These are phyloP conservation scores for Pteronotus mesoamericanus DNA, from an alignment of 2,797 vertebrate genomes.

Conservation along the genomic window DNA sequence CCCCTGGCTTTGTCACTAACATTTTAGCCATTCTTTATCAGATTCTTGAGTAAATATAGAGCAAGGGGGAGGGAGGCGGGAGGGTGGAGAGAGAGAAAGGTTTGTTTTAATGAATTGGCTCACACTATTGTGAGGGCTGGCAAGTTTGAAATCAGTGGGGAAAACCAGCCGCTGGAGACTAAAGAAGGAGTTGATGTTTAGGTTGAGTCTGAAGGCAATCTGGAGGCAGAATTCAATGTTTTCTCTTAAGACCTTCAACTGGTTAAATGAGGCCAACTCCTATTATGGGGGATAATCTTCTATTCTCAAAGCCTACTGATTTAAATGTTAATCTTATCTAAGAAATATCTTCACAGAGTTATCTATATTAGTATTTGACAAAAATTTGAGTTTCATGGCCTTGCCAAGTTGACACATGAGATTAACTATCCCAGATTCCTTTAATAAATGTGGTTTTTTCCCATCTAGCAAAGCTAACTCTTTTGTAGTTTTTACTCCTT, in stretches of 20 bases:
- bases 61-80: not conserved
- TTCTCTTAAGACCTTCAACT: not conserved
- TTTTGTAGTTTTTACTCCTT: not conserved
- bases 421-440: not conserved
- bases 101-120: not conserved
- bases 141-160: not conserved
- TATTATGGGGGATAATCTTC: not conserved
- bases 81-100: not conserved
- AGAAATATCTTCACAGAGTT: not conserved
- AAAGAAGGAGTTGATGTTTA: not conserved
- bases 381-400: not conserved
- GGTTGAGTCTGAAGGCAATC: not conserved
- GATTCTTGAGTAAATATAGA: not conserved
- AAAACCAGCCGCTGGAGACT: not conserved
- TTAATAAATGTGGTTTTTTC: not conserved
- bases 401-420: not conserved
- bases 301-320: not conserved
- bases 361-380: not conserved
- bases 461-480: not conserved
- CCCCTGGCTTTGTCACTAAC: not conserved
- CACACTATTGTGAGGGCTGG: not conserved
- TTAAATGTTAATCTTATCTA: not conserved
- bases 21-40: not conserved
- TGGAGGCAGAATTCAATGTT: not conserved
- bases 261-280: not conserved